Conservation (phyloP, 1,140 invertebrate species). For the Copidosoma floridanum region DNA sequence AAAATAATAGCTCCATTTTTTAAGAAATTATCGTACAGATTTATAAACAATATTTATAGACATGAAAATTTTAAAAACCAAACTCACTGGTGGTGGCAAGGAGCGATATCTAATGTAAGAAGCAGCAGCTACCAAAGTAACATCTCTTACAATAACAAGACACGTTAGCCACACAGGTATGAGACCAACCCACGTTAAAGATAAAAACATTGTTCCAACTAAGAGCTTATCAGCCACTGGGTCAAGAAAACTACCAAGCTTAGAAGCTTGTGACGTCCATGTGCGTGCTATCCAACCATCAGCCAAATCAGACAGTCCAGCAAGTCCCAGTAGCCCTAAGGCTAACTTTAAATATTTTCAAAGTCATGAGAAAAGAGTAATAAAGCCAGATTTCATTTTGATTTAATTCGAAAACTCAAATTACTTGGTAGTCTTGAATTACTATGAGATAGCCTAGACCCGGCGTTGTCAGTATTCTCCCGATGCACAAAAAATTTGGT, state of each 20-base stretch:
- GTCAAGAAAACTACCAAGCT: slow-evolving; percentile 93
- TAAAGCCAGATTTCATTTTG: too few relatives aligned
- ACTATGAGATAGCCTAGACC: slow-evolving; percentile 82
- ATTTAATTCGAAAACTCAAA: background rate
- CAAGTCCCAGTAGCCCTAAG: slow-evolving; percentile 47
- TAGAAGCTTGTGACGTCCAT: slow-evolving; percentile 86
- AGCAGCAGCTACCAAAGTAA: slow-evolving; percentile 75
- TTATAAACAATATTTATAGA: background rate
- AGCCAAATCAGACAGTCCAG: slow-evolving; percentile 52
- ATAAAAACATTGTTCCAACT: slow-evolving; percentile 83
- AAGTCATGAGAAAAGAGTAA: background rate
- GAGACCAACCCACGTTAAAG: slow-evolving; percentile 79
- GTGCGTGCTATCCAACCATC: slow-evolving; percentile 96
- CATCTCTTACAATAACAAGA: slow-evolving; percentile 82
- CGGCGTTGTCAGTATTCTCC: slow-evolving; percentile 81
- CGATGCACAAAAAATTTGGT: slow-evolving; percentile 85
- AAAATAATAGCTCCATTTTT: too few relatives aligned
- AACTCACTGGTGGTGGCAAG: slow-evolving; percentile 80
- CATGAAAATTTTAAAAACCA: background rate
- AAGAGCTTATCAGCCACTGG: slow-evolving; percentile 97
- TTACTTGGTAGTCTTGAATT: slow-evolving; percentile 70
- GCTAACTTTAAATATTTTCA: slow-evolving; percentile 36
- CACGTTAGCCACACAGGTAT: slow-evolving; percentile 84
- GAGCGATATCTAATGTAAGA: slow-evolving; percentile 89
- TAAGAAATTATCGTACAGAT: background rate